These are phyloP conservation scores for Oreochromis spilurus DNA, from an alignment of 2,113 vertebrate species.

Conservation along the genomic window DNA sequence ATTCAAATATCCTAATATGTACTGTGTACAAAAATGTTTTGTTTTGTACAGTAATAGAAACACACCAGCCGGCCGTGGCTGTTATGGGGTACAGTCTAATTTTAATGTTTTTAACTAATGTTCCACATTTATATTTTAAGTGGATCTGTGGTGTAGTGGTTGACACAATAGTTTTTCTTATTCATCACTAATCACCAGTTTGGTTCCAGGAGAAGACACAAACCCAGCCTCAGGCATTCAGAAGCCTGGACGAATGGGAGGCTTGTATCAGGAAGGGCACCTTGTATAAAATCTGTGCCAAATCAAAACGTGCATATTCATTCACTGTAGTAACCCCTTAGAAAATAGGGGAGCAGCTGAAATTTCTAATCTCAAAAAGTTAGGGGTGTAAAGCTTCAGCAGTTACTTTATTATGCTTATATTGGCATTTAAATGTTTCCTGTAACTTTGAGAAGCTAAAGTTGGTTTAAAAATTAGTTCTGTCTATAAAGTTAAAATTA, in stretches of 20 bases:
- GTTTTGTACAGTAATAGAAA: neutral
- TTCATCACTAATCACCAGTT: too few relatives aligned
- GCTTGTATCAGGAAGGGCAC: too few relatives aligned
- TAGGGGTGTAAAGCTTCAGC: neutral
- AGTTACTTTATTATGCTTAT: neutral
- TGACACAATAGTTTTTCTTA: neutral
- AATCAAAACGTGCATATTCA: too few relatives aligned
- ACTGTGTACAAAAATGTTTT: neutral
- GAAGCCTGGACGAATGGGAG: too few relatives aligned
- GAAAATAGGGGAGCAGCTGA: neutral
- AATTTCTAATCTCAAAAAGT: neutral
- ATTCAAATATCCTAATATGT: neutral
- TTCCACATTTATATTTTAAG: neutral
- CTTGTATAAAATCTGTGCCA: too few relatives aligned
- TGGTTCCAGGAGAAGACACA: too few relatives aligned
- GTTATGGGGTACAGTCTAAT: neutral
- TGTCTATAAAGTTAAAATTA: neutral
- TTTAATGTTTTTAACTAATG: neutral
- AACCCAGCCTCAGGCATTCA: too few relatives aligned
- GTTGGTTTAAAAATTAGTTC: neutral
- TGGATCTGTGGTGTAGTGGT: neutral
- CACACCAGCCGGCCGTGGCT: accelerated
- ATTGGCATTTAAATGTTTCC: neutral
- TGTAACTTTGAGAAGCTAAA: neutral
- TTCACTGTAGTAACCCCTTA: neutral